A percentile compares a stretch with the other conserved stretches of the same genome.
Conservation (phyloP, 1,140 invertebrate species). For the Drosophila sp. region DNA sequence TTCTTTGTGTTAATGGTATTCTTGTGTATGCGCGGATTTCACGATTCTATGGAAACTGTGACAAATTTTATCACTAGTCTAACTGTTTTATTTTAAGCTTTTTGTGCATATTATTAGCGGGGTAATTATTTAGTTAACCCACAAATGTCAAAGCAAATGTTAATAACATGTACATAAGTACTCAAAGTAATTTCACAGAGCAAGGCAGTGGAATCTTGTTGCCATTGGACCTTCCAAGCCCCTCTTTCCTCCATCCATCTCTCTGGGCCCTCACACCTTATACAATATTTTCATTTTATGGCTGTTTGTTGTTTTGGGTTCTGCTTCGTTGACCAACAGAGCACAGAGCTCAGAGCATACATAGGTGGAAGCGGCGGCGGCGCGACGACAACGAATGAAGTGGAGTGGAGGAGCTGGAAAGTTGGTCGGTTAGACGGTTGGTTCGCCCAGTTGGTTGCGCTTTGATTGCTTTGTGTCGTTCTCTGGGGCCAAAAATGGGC, state of each 20-base stretch:
- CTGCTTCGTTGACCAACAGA: slow-evolving; percentile 59
- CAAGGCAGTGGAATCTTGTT: slow-evolving; percentile 24
- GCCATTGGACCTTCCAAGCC: neutral
- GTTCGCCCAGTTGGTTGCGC: slow-evolving; percentile 57
- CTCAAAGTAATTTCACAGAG: slow-evolving; percentile 67
- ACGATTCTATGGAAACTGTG: neutral
- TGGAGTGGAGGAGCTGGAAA: slow-evolving; percentile 11
- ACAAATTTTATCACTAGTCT: neutral
- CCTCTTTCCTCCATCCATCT: neutral
- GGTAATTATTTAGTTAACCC: slow-evolving; percentile 71
- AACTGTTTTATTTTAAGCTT: slow-evolving; percentile 19
- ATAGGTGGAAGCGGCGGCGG: neutral
- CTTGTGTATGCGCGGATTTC: neutral
- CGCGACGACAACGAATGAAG: neutral
- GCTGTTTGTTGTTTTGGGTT: slow-evolving; percentile 62
- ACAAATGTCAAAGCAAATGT: slow-evolving; percentile 69
- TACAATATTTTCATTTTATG: slow-evolving; percentile 60
- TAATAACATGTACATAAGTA: slow-evolving; percentile 33
- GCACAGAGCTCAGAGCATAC: slow-evolving; percentile 21
- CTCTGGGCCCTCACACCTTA: neutral
- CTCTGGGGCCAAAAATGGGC: slow-evolving; percentile 53
- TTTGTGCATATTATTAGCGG: slow-evolving; percentile 55
- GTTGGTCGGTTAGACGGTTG: slow-evolving; percentile 48
- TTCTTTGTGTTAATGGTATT: neutral
- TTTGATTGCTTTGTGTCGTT: slow-evolving; percentile 79